These are phyloP conservation scores for Brachirus orientalis DNA, from an alignment of 2,113 vertebrate genomes.

Conservation along the genomic window DNA sequence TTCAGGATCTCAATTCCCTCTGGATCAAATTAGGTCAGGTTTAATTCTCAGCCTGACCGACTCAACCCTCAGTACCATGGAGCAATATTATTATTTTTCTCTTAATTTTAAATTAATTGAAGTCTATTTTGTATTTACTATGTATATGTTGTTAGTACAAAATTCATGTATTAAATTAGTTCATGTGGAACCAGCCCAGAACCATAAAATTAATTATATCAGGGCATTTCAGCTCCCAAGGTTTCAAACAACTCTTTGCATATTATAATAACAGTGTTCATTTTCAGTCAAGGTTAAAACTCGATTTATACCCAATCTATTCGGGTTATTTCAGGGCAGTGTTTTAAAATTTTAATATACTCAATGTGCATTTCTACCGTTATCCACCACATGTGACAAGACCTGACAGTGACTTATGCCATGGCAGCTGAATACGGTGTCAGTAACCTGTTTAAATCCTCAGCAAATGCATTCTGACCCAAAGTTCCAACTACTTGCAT, in stretches of 20 bases:
- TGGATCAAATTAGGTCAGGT: constrained; percentile 37
- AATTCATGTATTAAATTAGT: no score
- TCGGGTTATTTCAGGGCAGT: constrained; percentile 20
- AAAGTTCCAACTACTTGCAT: neutral
- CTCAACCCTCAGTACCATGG: neutral
- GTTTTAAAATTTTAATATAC: constrained; percentile 41
- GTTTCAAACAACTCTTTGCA: no score
- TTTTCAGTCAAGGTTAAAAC: constrained; percentile 19
- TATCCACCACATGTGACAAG: constrained; percentile 7
- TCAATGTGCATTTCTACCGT: constrained; percentile 22
- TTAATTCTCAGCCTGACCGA: constrained; percentile 13
- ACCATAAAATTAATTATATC: no score
- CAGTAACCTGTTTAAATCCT: constrained; percentile 14
- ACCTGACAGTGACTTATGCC: constrained; percentile 2
- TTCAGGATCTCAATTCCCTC: constrained; percentile 35
- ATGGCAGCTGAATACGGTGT: neutral
- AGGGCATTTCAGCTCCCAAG: no score
- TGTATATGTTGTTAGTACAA: no score
- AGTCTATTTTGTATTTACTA: no score
- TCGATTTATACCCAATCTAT: neutral
- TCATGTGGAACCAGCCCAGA: no score
- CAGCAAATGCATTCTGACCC: neutral
- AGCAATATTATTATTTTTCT: neutral
- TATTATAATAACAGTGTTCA: no score
- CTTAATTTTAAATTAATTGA: neutral